Evolutionary conservation across 2,888 invertebrate species (phyloP).

Genomic region (Mythimna loreyi): DNA sequence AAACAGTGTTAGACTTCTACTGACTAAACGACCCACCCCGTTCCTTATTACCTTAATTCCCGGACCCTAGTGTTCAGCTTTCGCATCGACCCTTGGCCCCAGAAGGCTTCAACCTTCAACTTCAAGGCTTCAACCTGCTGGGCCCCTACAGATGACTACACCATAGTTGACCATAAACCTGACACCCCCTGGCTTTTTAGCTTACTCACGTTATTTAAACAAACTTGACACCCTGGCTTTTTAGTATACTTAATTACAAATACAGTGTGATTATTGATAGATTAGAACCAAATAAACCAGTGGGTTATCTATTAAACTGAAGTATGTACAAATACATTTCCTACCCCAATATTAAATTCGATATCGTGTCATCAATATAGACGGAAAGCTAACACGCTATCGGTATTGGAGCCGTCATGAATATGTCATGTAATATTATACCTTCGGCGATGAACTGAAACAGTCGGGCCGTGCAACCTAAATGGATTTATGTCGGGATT

Average conservation of each 20-base stretch:
- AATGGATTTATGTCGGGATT: constrained; percentile 60
- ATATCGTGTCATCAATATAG: constrained; percentile 23
- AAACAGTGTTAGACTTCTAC: too few relatives aligned
- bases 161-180: too few relatives aligned
- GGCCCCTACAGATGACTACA: too few relatives aligned
- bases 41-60: too few relatives aligned
- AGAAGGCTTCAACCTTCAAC: too few relatives aligned
- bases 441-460: constrained; percentile 16
- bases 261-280: not conserved
- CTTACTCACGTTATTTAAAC: too few relatives aligned
- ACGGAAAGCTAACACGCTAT: constrained; percentile 17
- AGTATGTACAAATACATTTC: constrained; percentile 1
- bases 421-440: constrained; percentile 38
- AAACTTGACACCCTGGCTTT: not conserved
- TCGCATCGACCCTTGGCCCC: too few relatives aligned
- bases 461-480: constrained; percentile 43
- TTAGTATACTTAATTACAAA: not conserved
- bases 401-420: constrained; percentile 41
- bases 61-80: too few relatives aligned
- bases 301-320: not conserved
- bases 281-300: constrained; percentile 1
- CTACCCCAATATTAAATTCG: constrained; percentile 9
- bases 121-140: too few relatives aligned
- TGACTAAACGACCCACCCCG: too few relatives aligned
- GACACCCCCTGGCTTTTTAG: too few relatives aligned